These are phyloP conservation scores for Arrhopalites spinosus DNA, from an alignment of 2,888 invertebrate genomes.

Conservation along the genomic window DNA sequence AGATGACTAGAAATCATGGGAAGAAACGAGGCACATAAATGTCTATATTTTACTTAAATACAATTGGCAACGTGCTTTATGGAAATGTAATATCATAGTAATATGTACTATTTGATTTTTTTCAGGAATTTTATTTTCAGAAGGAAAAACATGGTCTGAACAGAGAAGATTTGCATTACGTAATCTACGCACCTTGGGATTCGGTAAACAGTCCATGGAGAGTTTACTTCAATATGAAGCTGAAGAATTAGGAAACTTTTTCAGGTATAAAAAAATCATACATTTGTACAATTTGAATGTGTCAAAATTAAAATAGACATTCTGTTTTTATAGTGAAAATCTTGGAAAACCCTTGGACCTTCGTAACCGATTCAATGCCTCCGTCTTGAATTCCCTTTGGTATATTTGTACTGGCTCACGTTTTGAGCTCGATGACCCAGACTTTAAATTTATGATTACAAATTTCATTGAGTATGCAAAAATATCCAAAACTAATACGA, in stretches of 20 bases:
- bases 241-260: slow-evolving; percentile 49
- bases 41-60: background rate
- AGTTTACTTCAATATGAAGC: slow-evolving; percentile 47
- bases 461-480: slow-evolving; percentile 50
- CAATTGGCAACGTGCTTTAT: no score
- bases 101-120: no score
- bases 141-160: slow-evolving; percentile 52
- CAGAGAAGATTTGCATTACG: slow-evolving; percentile 51
- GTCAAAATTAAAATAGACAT: slow-evolving; percentile 7
- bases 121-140: slow-evolving; percentile 48
- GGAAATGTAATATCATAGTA: no score
- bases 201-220: slow-evolving; percentile 54
- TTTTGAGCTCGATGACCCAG: slow-evolving; percentile 53
- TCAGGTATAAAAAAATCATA: slow-evolving; percentile 43
- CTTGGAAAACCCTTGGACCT: slow-evolving; percentile 50
- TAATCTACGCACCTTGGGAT: slow-evolving; percentile 50
- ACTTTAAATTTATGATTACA: slow-evolving; percentile 51
- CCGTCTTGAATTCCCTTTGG: slow-evolving; percentile 55
- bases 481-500: background rate
- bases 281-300: background rate
- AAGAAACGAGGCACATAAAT: slow-evolving; percentile 46
- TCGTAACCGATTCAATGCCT: slow-evolving; percentile 51
- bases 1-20: slow-evolving; percentile 54
- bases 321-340: slow-evolving; percentile 46
- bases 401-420: slow-evolving; percentile 49